These are phyloP conservation scores for Macaca nemestrina DNA, from an alignment of 2,113 vertebrate species.

Conservation along the genomic window DNA sequence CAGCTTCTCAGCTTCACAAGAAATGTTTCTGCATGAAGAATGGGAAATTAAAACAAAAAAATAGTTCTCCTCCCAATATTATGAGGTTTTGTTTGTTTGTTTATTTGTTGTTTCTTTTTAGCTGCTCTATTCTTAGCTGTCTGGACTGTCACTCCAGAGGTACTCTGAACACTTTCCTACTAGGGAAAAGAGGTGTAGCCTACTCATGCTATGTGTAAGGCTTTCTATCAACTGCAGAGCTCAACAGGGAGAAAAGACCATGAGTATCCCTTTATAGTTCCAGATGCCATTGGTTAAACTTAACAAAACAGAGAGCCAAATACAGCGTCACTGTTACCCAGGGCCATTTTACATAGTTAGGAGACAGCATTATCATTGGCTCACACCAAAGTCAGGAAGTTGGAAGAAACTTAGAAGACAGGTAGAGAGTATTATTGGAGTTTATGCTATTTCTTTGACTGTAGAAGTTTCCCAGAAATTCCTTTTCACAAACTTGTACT, in stretches of 20 bases:
- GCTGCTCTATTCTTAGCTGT: background rate
- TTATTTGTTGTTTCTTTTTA: background rate
- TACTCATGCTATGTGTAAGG: background rate
- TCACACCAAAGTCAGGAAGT: background rate
- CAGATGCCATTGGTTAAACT: background rate
- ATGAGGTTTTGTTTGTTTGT: background rate
- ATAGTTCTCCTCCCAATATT: background rate
- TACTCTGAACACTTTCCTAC: background rate
- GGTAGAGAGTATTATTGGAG: background rate
- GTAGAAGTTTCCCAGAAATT: slow-evolving; percentile 3
- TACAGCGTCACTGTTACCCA: background rate
- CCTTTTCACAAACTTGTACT: slow-evolving; percentile 13
- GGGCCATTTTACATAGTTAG: background rate
- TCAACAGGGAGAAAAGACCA: background rate
- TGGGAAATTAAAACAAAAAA: background rate
- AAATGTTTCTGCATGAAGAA: background rate
- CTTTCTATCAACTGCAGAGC: background rate
- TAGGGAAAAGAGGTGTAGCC: background rate
- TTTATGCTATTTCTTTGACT: background rate
- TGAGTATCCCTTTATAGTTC: background rate
- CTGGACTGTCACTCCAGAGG: background rate
- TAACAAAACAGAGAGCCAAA: background rate
- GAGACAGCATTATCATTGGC: background rate
- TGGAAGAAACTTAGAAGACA: background rate
- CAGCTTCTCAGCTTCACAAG: background rate